phyloP scores from a whole-genome alignment of 92 coral and sea anemone species.

The Porites cylindrica region DNA sequence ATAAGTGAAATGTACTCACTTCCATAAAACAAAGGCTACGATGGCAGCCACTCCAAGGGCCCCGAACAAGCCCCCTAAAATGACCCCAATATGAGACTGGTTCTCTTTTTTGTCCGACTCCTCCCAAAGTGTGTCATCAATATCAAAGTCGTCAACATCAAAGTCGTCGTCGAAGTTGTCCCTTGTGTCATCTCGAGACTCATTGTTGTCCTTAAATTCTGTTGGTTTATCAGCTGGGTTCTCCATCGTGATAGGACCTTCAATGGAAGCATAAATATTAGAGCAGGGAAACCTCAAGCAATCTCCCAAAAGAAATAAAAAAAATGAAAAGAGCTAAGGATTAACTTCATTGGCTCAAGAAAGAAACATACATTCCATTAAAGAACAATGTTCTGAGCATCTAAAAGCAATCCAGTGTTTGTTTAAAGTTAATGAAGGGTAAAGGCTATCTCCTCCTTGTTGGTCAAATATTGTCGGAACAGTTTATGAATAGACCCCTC shows the following conservation, averaged over 20 bases:
- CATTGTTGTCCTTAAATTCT: not conserved
- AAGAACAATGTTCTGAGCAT: not conserved
- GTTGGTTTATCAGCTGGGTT: not conserved
- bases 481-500: no score
- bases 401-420: not conserved
- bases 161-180: not conserved
- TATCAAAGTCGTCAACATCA: not conserved
- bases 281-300: not conserved
- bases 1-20: not conserved
- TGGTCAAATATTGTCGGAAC: no score
- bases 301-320: not conserved
- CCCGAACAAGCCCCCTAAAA: not conserved
- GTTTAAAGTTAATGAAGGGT: not conserved
- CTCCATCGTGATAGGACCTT: not conserved
- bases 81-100: not conserved
- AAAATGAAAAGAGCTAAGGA: not conserved
- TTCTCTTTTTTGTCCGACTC: not conserved
- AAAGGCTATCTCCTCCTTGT: no score
- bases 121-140: no score
- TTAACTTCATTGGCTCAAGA: not conserved
- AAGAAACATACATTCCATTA: not conserved
- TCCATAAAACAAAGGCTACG: not conserved
- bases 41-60: not conserved
- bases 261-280: not conserved
- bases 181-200: not conserved